Conservation (phyloP, 1,140 invertebrate species). For the Bombus waltoni region DNA sequence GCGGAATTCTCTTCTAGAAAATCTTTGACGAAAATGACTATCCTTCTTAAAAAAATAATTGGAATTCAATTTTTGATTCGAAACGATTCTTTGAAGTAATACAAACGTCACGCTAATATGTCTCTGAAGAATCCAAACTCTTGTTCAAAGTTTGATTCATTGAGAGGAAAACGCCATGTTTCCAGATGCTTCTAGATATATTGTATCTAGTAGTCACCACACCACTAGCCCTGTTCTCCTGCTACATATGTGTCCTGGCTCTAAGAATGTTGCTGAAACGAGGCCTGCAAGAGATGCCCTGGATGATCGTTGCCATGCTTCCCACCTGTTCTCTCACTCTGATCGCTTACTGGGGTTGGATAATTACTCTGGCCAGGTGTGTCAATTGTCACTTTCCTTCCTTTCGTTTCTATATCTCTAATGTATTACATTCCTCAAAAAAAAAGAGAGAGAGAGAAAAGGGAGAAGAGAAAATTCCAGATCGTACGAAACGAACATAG, state of each 20-base stretch:
- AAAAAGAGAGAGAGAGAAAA: neutral
- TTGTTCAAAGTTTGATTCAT: neutral
- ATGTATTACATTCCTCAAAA: neutral
- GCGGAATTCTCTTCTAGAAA: neutral
- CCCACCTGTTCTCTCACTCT: slow-evolving; percentile 79
- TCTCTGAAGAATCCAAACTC: neutral
- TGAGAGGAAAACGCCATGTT: neutral
- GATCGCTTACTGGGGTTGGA: slow-evolving; percentile 80
- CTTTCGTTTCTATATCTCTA: too few species aligned
- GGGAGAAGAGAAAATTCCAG: neutral
- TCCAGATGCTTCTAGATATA: slow-evolving; percentile 83
- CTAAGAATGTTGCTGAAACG: slow-evolving; percentile 78
- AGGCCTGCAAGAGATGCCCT: slow-evolving; percentile 77
- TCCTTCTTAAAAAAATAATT: too few species aligned
- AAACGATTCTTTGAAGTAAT: too few species aligned
- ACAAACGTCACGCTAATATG: too few species aligned
- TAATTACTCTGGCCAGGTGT: slow-evolving; percentile 80
- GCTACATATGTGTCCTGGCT: slow-evolving; percentile 83
- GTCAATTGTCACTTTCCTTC: slow-evolving; percentile 4
- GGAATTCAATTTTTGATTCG: too few species aligned
- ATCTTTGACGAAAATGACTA: too few species aligned
- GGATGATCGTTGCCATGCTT: slow-evolving; percentile 79
- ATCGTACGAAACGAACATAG: neutral
- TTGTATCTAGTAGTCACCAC: slow-evolving; percentile 84
- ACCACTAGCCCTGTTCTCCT: slow-evolving; percentile 84